Evolutionary conservation across 1,140 invertebrate genomes (phyloP).

Genomic region (Antheraea pernyi): DNA sequence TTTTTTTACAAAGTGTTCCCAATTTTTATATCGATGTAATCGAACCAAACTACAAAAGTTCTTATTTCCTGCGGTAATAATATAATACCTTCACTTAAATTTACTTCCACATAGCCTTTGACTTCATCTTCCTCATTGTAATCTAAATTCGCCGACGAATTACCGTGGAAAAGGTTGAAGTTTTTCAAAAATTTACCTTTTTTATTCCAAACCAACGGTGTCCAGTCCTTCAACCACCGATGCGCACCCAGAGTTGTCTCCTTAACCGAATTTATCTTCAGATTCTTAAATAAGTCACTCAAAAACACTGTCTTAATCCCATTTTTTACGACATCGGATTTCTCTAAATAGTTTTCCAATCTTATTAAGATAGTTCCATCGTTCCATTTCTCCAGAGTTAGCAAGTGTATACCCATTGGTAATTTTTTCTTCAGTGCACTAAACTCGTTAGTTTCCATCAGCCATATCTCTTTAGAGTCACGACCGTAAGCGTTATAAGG

Average conservation of each 20-base stretch:
- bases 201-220: constrained; percentile 74
- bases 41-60: constrained; percentile 37
- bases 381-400: constrained; percentile 92
- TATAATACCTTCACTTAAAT: constrained; percentile 28
- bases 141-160: constrained; percentile 14
- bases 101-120: constrained; percentile 13
- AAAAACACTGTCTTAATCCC: constrained; percentile 42
- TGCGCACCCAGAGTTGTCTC: constrained; percentile 86
- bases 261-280: constrained; percentile 75
- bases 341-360: constrained; percentile 93
- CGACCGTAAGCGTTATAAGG: constrained; percentile 7
- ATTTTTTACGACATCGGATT: constrained; percentile 80
- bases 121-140: constrained; percentile 18
- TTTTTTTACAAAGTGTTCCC: constrained; percentile 5
- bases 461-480: constrained; percentile 25
- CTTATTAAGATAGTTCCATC: constrained; percentile 84
- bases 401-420: constrained; percentile 89
- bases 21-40: constrained; percentile 6
- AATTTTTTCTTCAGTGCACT: constrained; percentile 67
- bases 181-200: constrained; percentile 41
- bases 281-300: constrained; percentile 77
- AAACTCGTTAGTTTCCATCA: constrained; percentile 34
- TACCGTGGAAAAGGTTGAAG: constrained; percentile 48
- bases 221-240: constrained; percentile 76
- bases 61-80: constrained; percentile 51